Percentiles rank a stretch among this genome's conserved stretches.
phyloP scores from a whole-genome alignment of 2,888 invertebrate genomes.

The Oscheius sp. region DNA sequence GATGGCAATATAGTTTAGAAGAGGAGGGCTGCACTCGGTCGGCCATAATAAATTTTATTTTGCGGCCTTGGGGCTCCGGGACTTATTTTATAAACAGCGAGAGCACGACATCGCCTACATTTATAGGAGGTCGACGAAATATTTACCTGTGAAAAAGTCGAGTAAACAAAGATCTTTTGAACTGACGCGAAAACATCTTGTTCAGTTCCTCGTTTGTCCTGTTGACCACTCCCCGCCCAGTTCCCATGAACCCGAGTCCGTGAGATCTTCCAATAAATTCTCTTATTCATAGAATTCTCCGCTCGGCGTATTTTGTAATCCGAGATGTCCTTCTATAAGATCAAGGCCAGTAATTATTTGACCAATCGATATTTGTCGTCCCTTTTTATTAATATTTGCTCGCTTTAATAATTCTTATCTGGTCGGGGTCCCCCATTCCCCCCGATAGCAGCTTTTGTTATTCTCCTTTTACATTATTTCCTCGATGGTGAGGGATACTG shows the following conservation, averaged over 20 bases:
- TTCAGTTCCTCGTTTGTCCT: no score
- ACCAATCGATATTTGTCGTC: background rate
- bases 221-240: no score
- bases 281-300: no score
- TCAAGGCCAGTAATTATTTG: background rate
- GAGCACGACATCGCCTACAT: no score
- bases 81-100: constrained; percentile 30
- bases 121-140: no score
- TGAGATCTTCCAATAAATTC: no score
- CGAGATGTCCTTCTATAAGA: no score
- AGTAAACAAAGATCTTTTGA: no score
- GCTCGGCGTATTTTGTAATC: no score
- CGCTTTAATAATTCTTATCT: constrained; percentile 37
- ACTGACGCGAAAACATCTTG: no score
- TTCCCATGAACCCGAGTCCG: no score
- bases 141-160: no score
- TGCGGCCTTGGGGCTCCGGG: background rate
- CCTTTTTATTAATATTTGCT: constrained; percentile 33
- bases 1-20: constrained; percentile 40
- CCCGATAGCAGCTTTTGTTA: constrained; percentile 18
- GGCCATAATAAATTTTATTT: constrained; percentile 41
- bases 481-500: background rate
- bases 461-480: constrained; percentile 4
- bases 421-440: background rate
- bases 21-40: constrained; percentile 16